Conservation (phyloP, 53 echinoderm and acorn worm species). For the Henricia sp. region DNA sequence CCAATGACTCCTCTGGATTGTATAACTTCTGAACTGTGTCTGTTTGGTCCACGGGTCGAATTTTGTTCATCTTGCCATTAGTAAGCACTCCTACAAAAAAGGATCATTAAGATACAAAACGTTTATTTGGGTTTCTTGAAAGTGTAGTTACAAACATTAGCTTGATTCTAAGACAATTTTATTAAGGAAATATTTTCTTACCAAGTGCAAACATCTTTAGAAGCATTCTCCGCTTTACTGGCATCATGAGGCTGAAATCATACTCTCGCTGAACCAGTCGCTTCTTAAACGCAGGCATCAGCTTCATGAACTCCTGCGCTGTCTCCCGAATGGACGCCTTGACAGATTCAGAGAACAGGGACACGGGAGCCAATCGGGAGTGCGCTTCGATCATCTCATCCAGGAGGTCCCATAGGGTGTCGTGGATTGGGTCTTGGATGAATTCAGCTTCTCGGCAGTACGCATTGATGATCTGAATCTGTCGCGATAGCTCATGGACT, state of each 20-base stretch:
- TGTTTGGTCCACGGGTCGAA: slow-evolving; percentile 66
- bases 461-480: slow-evolving; percentile 98
- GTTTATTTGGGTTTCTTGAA: not conserved
- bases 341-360: slow-evolving; percentile 89
- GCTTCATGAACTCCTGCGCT: slow-evolving; percentile 86
- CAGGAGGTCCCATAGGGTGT: slow-evolving; percentile 94
- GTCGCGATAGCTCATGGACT: slow-evolving; percentile 90
- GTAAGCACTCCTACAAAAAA: slow-evolving; percentile 81
- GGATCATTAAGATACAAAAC: not conserved
- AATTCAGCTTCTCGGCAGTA: slow-evolving; percentile 96
- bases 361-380: slow-evolving; percentile 79
- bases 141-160: not conserved
- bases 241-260: slow-evolving; percentile 92
- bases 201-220: slow-evolving; percentile 96
- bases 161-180: not conserved
- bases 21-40: slow-evolving; percentile 93
- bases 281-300: slow-evolving; percentile 93
- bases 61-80: slow-evolving; percentile 76
- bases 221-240: slow-evolving; percentile 89
- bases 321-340: slow-evolving; percentile 93
- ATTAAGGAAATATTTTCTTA: slow-evolving; percentile 33
- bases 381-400: slow-evolving; percentile 99
- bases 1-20: slow-evolving; percentile 90
- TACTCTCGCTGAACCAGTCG: slow-evolving; percentile 96
- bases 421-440: slow-evolving; percentile 89